Percentiles rank a stretch among this genome's conserved stretches.
These are phyloP conservation scores for Saxicola maurus DNA, from an alignment of 2,797 vertebrate species.

Conservation along the genomic window DNA sequence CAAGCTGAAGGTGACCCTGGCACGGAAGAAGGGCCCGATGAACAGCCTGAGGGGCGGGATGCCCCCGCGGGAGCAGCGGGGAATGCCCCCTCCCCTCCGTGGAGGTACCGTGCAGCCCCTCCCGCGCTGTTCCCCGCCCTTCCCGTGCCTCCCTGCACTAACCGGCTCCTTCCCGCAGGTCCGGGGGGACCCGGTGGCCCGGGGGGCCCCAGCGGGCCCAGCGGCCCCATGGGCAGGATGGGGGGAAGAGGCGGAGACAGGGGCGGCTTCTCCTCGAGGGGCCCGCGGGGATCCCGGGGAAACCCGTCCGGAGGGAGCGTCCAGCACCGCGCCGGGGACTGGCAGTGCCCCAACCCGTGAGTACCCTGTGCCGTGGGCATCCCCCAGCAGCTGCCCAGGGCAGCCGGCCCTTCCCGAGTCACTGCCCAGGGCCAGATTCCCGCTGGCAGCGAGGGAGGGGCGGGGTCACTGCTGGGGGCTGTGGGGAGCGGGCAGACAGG, in stretches of 20 bases:
- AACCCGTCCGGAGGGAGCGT: conserved; percentile 88
- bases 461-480: rapidly evolving
- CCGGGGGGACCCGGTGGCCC: conserved; percentile 47
- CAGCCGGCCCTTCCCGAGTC: rapidly evolving
- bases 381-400: rapidly evolving
- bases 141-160: rapidly evolving
- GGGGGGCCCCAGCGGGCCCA: conserved; percentile 64
- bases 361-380: conserved; percentile 17
- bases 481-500: rapidly evolving
- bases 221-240: conserved; percentile 90
- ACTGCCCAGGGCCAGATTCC: rapidly evolving
- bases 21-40: conserved; percentile 90
- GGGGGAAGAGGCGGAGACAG: conserved; percentile 89
- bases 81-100: conserved; percentile 84
- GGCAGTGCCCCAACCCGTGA: conserved; percentile 97
- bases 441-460: background rate
- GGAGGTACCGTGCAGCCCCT: conserved; percentile 75
- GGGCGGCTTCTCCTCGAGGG: conserved; percentile 87
- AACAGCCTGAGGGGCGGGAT: conserved; percentile 90
- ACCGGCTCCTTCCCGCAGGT: background rate
- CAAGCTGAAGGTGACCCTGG: conserved; percentile 91
- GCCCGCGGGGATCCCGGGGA: conserved; percentile 87
- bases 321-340: conserved; percentile 95
- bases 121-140: rapidly evolving
- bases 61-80: conserved; percentile 85